phyloP scores from a whole-genome alignment of 2,113 vertebrate genomes.

The Synodontis membranacea region DNA sequence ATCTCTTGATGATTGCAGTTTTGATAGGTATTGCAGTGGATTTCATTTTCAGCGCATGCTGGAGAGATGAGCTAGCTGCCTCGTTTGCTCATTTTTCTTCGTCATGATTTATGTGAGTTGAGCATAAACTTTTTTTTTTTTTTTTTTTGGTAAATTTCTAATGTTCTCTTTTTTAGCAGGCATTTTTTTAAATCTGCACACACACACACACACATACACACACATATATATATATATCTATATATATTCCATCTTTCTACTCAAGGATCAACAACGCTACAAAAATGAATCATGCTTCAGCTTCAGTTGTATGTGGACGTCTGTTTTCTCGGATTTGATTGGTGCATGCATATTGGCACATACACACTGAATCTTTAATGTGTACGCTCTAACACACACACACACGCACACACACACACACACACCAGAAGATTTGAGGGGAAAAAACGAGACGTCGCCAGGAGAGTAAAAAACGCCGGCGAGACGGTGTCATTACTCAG shows the following conservation, averaged over 20 bases:
- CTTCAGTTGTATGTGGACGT: constrained; percentile 24
- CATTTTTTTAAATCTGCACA: not conserved
- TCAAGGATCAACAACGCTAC: not conserved
- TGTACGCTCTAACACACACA: not conserved
- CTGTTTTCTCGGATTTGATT: constrained; percentile 35
- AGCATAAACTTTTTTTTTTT: constrained; percentile 90
- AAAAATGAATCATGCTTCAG: not conserved
- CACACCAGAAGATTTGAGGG: not conserved
- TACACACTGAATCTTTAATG: not conserved
- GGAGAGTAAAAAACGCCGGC: constrained; percentile 71
- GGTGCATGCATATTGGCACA: constrained; percentile 42
- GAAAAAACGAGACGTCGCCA: constrained; percentile 74
- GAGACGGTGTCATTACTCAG: constrained; percentile 94
- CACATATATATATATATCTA: not conserved
- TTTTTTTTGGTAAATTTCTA: not conserved
- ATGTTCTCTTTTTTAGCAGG: constrained; percentile 62
- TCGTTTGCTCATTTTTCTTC: constrained; percentile 99
- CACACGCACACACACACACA: not conserved
- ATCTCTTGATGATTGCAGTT: constrained; percentile 99
- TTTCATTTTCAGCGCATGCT: constrained; percentile 99
- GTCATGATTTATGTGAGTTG: constrained; percentile 99
- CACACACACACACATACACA: constrained; percentile 32
- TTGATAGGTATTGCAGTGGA: constrained; percentile 99
- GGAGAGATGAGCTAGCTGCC: constrained; percentile 98
- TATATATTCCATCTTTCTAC: not conserved